Evolutionary conservation across 1,140 invertebrate species (phyloP).

Genomic region (Drosophila orena): DNA sequence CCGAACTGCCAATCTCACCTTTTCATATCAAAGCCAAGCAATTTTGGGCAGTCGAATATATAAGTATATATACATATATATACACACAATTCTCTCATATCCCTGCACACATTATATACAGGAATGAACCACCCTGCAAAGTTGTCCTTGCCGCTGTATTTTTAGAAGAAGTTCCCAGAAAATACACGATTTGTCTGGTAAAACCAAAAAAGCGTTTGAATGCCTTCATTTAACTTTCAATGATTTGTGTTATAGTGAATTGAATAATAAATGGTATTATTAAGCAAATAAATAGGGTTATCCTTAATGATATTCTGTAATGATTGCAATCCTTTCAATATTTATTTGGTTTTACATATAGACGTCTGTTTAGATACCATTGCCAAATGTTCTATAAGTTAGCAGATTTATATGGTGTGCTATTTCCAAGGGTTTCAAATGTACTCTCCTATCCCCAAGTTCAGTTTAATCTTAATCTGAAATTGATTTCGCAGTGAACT

Average conservation of each 20-base stretch:
- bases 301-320: too few relatives aligned
- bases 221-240: neutral
- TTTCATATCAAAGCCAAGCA: conserved; percentile 24
- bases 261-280: neutral
- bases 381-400: too few relatives aligned
- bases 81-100: too few relatives aligned
- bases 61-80: neutral
- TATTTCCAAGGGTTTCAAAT: neutral
- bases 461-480: neutral
- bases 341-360: too few relatives aligned
- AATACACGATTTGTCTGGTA: neutral
- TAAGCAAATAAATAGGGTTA: too few relatives aligned
- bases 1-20: conserved; percentile 11
- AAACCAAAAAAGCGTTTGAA: neutral
- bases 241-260: neutral
- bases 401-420: too few relatives aligned
- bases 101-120: neutral
- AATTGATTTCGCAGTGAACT: conserved; percentile 18
- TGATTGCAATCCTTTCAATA: neutral
- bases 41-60: conserved; percentile 23
- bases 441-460: neutral
- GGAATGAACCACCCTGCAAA: conserved; percentile 14
- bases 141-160: neutral
- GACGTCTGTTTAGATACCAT: neutral
- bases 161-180: neutral